Conservation (phyloP, 2,888 invertebrate species). For the Enoplolaimus lenunculus region DNA sequence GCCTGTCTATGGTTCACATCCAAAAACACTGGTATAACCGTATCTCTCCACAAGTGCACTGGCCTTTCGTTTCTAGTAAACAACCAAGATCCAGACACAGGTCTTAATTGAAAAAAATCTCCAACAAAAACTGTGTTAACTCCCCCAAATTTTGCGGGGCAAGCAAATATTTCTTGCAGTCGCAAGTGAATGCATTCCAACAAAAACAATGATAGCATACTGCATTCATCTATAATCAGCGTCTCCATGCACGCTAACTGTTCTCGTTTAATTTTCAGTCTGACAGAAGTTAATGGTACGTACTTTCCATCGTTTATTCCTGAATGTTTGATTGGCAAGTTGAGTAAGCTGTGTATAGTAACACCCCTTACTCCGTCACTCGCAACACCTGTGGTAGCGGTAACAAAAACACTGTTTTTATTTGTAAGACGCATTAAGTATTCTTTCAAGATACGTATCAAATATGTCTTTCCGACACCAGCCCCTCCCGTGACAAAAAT, state of each 20-base stretch:
- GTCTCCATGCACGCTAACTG: not conserved
- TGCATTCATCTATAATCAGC: slow-evolving; percentile 5
- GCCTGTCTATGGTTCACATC: not conserved
- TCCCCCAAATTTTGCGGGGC: not conserved
- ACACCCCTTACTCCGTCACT: not conserved
- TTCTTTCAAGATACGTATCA: not conserved
- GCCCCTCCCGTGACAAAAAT: slow-evolving; percentile 3
- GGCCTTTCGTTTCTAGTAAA: not conserved
- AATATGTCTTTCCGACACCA: not conserved
- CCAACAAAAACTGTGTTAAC: slow-evolving; percentile 1
- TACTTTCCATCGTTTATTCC: not conserved
- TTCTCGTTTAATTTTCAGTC: not conserved
- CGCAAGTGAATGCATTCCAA: not conserved
- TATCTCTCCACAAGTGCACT: slow-evolving; percentile 3
- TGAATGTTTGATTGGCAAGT: not conserved
- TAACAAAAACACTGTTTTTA: not conserved
- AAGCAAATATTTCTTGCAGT: slow-evolving; percentile 4
- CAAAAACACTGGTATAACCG: not conserved
- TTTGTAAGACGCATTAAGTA: not conserved
- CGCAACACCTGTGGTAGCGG: slow-evolving; percentile 12
- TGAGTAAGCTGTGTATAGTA: not conserved
- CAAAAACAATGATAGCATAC: not conserved
- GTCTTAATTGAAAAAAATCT: not conserved
- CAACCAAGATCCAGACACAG: not conserved
- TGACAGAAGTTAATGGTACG: not conserved